phyloP scores from a whole-genome alignment of 2,888 invertebrate genomes.

The Tiliacea aurago region DNA sequence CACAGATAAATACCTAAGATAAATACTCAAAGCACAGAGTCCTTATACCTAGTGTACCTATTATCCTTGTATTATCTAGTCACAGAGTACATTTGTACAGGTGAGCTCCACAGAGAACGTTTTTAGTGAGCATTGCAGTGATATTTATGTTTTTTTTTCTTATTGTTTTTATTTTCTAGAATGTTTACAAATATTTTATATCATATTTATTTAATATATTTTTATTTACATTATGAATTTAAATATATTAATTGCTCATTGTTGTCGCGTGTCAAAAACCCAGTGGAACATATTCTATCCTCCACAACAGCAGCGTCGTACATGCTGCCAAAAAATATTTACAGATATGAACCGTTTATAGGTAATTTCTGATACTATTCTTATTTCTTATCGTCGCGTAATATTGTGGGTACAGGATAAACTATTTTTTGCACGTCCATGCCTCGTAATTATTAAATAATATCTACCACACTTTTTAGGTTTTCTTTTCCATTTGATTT shows the following conservation, averaged over 20 bases:
- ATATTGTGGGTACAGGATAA: neutral
- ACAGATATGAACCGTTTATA: constrained; percentile 60
- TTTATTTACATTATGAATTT: constrained; percentile 35
- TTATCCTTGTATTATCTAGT: no score
- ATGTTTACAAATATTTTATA: constrained; percentile 40
- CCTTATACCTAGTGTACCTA: no score
- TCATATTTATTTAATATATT: constrained; percentile 18
- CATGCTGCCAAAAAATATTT: constrained; percentile 40
- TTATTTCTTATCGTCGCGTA: neutral
- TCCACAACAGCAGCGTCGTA: constrained; percentile 3
- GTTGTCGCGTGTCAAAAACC: constrained; percentile 71
- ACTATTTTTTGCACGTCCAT: no score
- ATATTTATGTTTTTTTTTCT: neutral
- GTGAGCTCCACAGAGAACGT: no score
- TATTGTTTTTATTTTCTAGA: constrained; percentile 1
- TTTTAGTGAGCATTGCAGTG: neutral
- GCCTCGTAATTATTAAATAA: neutral
- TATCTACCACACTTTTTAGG: neutral
- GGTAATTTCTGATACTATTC: constrained; percentile 29
- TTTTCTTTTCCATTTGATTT: neutral
- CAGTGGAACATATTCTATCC: constrained; percentile 49
- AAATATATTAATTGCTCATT: constrained; percentile 46
- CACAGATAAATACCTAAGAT: no score
- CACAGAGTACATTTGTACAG: no score
- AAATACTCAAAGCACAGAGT: no score